Evolutionary conservation across 2,113 vertebrate genomes (phyloP), one percentile per base, ranked within the genome.

Genomic region (Mirounga angustirostris): DNA sequence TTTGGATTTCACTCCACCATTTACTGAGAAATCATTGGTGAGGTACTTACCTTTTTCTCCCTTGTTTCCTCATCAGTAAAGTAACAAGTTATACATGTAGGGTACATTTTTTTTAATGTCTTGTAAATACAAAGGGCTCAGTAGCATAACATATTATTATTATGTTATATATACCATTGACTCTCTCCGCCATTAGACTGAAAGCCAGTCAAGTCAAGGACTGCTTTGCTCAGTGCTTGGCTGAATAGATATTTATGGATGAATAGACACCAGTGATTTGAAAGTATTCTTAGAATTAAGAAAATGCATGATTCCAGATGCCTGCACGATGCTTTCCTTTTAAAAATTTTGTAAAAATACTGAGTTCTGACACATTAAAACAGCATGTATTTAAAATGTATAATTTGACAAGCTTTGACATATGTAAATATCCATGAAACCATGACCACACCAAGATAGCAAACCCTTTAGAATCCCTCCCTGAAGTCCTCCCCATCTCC

Each of bases 201-300:
- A 95, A 71, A 92, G n/a, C 43, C 30, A 12, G 46, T 33, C 4
- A 50, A 6, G 15, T n/a, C 40, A 61, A 14, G 56, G 36, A 0
- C 52, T 33, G 12, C 40, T 96, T 94, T 52, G 18, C 3, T 71
- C 13, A 80, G 43, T 3, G 7, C 19, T 67, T 65, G 59, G 24
- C 19, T 91, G 10, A 91, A 52, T 40, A 56, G 30, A 24, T 21
- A 18, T 0, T 56, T 58, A 84, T 86, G 36, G 14, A 40, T 36
- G 10, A 67, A 74, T 15, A 58, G 15, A 30, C 21, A 88, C 1
- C 85, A 61, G 54, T 43, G 36, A 78, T 50, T 52, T 43, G 36
- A 90, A 95, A 79, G 19, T 63, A 69, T 50, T 59, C 56, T 52
- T 71, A 28, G 24, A 76, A 87, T 89, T 89, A 33, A 30, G 54